phyloP scores from a whole-genome alignment of 2,797 vertebrate species.

The Spinus pinus region DNA sequence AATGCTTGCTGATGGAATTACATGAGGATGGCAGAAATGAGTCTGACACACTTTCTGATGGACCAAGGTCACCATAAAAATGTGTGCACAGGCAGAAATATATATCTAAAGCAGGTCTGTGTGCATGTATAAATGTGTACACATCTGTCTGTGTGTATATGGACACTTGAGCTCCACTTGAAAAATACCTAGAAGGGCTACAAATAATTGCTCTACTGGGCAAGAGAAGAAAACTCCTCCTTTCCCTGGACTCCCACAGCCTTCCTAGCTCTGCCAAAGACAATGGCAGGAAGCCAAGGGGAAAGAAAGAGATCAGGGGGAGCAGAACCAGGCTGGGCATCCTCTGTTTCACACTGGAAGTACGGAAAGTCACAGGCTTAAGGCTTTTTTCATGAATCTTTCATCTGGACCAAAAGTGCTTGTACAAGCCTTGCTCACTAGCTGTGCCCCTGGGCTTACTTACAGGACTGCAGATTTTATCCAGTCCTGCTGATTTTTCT shows the following conservation, averaged over 20 bases:
- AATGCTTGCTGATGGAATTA: neutral
- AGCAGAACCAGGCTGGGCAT: neutral
- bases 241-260: neutral
- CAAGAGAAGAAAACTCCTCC: neutral
- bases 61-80: neutral
- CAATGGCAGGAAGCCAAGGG: slow-evolving; percentile 29
- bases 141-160: accelerated
- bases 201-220: neutral
- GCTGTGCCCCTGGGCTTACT: neutral
- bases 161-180: neutral
- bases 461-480: neutral
- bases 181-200: neutral
- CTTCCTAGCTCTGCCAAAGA: neutral
- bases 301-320: neutral
- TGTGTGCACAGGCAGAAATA: neutral
- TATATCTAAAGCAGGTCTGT: neutral
- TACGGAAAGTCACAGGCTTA: neutral
- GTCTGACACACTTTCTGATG: neutral
- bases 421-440: neutral
- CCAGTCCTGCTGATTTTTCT: neutral
- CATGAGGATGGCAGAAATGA: neutral
- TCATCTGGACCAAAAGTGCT: neutral
- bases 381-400: neutral
- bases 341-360: neutral
- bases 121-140: neutral